Evolutionary conservation across 1,140 invertebrate species (phyloP).

Genomic region (Drosophila lacteicornis): DNA sequence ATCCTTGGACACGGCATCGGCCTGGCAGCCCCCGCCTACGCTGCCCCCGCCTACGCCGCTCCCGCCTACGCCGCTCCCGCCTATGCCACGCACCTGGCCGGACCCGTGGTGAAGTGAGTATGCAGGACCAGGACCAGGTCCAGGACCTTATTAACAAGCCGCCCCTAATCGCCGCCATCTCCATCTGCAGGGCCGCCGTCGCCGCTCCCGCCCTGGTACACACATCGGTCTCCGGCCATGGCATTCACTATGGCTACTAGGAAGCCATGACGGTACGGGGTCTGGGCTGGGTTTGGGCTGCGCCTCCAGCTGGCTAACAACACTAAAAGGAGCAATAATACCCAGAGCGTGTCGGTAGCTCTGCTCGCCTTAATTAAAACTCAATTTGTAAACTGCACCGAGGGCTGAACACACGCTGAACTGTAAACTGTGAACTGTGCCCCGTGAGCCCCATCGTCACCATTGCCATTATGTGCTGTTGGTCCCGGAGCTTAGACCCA

Average conservation of each 20-base stretch:
- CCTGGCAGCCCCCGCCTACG: conserved; percentile 67
- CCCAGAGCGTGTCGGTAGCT: conserved; percentile 40
- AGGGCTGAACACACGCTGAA: background rate
- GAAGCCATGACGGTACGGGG: background rate
- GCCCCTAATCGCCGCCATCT: conserved; percentile 6
- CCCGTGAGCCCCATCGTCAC: conserved; percentile 1
- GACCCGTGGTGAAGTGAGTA: conserved; percentile 78
- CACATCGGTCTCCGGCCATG: conserved; percentile 85
- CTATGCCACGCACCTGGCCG: conserved; percentile 74
- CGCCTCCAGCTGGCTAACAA: conserved; percentile 28
- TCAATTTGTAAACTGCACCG: conserved; percentile 54
- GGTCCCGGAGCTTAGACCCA: conserved; percentile 8
- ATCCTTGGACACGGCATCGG: conserved; percentile 75
- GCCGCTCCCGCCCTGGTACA: conserved; percentile 83
- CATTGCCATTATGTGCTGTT: background rate
- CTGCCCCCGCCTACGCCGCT: conserved; percentile 59
- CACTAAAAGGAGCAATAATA: conserved; percentile 53
- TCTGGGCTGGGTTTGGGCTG: background rate
- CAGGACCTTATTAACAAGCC: conserved; percentile 51
- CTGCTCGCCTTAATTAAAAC: conserved; percentile 55
- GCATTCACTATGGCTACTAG: conserved; percentile 86
- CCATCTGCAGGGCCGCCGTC: conserved; percentile 65
- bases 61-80: conserved; percentile 63
- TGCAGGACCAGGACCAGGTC: conserved; percentile 1
- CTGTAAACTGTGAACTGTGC: conserved; percentile 13